Evolutionary conservation across 37 sponge, comb jelly and placozoan species (phyloP).

Genomic region (Beroe forskalii): DNA sequence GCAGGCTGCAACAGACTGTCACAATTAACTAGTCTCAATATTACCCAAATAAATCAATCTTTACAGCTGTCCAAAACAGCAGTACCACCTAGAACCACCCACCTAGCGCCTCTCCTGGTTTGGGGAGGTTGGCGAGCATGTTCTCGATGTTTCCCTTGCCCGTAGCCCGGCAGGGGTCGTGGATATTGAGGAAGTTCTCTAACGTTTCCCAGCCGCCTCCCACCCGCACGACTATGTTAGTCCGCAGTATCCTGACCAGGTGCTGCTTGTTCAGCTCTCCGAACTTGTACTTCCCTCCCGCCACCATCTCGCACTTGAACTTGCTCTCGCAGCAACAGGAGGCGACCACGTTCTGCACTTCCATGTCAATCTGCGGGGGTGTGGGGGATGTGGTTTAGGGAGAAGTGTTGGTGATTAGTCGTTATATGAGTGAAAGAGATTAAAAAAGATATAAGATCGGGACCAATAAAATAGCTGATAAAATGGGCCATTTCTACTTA

Average conservation of each 20-base stretch:
- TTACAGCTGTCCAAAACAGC: too few relatives aligned
- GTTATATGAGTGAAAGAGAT: too few relatives aligned
- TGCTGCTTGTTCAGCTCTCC: conserved; percentile 45
- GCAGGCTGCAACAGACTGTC: too few relatives aligned
- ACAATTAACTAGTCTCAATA: too few relatives aligned
- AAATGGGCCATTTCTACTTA: too few relatives aligned
- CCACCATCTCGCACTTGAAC: conserved; percentile 62
- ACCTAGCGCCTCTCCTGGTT: conserved; percentile 61
- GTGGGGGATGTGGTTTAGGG: neutral
- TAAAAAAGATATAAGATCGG: too few relatives aligned
- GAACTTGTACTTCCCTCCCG: conserved; percentile 60
- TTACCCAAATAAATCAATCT: too few relatives aligned
- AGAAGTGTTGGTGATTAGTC: too few relatives aligned
- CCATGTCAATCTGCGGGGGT: conserved; percentile 13
- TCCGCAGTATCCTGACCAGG: conserved; percentile 55
- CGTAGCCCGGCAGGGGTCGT: conserved; percentile 48
- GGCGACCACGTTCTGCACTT: conserved; percentile 54
- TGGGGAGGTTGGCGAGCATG: conserved; percentile 52
- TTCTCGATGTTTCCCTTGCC: conserved; percentile 51
- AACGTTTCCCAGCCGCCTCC: conserved; percentile 62
- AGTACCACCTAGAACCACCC: too few relatives aligned
- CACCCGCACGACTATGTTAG: conserved; percentile 53
- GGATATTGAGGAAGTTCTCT: conserved; percentile 50
- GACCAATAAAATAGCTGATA: too few relatives aligned
- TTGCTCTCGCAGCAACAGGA: conserved; percentile 63